These are phyloP conservation scores for Pagrus major DNA, from an alignment of 2,113 vertebrate species.

Conservation along the genomic window DNA sequence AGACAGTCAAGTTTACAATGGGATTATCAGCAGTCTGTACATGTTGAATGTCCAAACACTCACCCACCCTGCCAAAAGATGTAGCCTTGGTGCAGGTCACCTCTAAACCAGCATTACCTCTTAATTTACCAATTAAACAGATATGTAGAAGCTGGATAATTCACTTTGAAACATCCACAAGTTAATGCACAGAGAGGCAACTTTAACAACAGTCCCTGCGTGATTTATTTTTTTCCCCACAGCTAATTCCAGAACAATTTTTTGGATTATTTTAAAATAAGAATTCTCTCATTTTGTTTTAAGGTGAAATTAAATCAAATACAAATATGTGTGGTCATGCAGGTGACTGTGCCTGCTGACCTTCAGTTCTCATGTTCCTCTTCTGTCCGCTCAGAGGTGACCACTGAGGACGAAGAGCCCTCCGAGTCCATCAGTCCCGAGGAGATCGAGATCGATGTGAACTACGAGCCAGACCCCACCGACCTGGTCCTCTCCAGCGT, in stretches of 20 bases:
- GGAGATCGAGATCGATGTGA: slow-evolving; percentile 91
- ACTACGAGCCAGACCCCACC: slow-evolving; percentile 95
- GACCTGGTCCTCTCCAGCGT: slow-evolving; percentile 96
- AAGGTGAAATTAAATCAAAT: background rate
- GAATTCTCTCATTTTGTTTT: background rate
- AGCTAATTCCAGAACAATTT: background rate
- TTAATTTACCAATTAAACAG: background rate
- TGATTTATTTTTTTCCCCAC: too few relatives aligned
- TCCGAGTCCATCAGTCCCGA: slow-evolving; percentile 89
- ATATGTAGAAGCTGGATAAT: background rate
- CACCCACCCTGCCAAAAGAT: background rate
- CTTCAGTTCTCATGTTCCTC: background rate
- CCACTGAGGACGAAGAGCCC: slow-evolving; percentile 84
- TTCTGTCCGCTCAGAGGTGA: slow-evolving; percentile 78
- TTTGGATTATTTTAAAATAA: background rate
- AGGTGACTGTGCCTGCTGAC: background rate
- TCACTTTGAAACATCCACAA: background rate
- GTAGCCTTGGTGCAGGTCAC: background rate
- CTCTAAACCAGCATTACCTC: background rate
- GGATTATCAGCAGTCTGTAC: background rate
- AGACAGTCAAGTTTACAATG: background rate
- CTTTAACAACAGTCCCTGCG: background rate
- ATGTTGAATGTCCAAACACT: background rate
- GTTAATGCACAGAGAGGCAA: background rate
- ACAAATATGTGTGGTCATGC: background rate